Conservation (phyloP, 2,113 vertebrate species). For the Engraulis encrasicolus region DNA sequence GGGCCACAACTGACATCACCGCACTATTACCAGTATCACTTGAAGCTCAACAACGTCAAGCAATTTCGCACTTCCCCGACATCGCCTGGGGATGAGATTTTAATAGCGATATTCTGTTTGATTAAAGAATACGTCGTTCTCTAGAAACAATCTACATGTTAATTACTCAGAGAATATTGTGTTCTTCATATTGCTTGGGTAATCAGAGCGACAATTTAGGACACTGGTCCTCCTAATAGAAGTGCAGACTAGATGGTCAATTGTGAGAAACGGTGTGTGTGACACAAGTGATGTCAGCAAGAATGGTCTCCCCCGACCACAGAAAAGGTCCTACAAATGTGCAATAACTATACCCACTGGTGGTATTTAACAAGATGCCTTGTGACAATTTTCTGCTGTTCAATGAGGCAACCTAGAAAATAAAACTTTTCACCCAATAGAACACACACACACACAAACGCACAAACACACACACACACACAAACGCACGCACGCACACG, state of each 20-base stretch:
- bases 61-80: conserved; percentile 7
- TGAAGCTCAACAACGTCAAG: not conserved
- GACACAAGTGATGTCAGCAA: not conserved
- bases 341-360: not conserved
- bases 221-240: not conserved
- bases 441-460: not conserved
- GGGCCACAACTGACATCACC: not conserved
- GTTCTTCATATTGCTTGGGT: not conserved
- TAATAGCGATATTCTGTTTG: conserved; percentile 13
- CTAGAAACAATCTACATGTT: not conserved
- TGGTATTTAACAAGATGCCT: not conserved
- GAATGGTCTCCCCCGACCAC: not conserved
- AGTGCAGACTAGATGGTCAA: not conserved
- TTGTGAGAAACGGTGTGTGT: not conserved
- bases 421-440: not conserved
- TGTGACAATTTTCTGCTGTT: not conserved
- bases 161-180: not conserved
- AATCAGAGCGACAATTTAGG: not conserved
- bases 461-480: not conserved
- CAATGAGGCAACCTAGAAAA: not conserved
- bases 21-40: not conserved
- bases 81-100: not conserved
- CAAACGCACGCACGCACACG: not conserved
- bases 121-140: conserved; percentile 7
- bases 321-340: not conserved